Conservation (phyloP, 64 coral and sea anemone species). For the Orbicella faveolata region DNA sequence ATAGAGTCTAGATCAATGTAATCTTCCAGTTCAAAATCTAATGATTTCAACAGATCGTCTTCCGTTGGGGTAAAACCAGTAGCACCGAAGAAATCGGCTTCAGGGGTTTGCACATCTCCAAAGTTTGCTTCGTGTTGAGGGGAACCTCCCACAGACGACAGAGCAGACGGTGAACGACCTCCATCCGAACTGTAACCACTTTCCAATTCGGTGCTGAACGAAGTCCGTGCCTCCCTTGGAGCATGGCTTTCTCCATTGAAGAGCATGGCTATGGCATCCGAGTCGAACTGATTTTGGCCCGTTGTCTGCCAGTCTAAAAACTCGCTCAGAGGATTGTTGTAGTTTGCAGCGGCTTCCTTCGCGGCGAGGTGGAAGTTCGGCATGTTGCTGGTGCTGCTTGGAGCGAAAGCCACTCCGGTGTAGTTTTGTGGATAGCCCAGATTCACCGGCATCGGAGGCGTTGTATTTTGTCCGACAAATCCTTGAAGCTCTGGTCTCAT, state of each 20-base stretch:
- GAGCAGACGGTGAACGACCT: constrained; percentile 45
- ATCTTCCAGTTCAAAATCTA: constrained; percentile 53
- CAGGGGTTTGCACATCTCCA: background rate
- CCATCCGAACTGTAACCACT: constrained; percentile 91
- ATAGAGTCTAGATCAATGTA: constrained; percentile 53
- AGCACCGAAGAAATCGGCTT: constrained; percentile 65
- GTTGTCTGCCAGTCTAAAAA: constrained; percentile 55
- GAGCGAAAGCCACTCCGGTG: constrained; percentile 32
- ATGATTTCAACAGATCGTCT: constrained; percentile 55
- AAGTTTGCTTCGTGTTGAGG: constrained; percentile 29
- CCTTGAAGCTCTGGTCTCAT: constrained; percentile 78
- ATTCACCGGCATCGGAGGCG: constrained; percentile 36
- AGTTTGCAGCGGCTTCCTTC: constrained; percentile 14
- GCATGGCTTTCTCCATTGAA: constrained; percentile 42
- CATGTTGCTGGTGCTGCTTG: constrained; percentile 37
- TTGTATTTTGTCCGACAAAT: constrained; percentile 31
- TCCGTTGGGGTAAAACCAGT: constrained; percentile 54
- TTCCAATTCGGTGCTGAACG: constrained; percentile 56
- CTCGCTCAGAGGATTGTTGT: constrained; percentile 37
- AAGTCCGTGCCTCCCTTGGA: constrained; percentile 1
- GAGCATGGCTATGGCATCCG: constrained; percentile 49
- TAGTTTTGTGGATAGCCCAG: constrained; percentile 40
- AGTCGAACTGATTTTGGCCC: constrained; percentile 31
- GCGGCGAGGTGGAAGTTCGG: constrained; percentile 16
- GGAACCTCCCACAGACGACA: constrained; percentile 41